Evolutionary conservation across 2,113 vertebrate species (phyloP), one percentile per base, ranked within the genome.

Genomic region (Asarcornis scutulata): DNA sequence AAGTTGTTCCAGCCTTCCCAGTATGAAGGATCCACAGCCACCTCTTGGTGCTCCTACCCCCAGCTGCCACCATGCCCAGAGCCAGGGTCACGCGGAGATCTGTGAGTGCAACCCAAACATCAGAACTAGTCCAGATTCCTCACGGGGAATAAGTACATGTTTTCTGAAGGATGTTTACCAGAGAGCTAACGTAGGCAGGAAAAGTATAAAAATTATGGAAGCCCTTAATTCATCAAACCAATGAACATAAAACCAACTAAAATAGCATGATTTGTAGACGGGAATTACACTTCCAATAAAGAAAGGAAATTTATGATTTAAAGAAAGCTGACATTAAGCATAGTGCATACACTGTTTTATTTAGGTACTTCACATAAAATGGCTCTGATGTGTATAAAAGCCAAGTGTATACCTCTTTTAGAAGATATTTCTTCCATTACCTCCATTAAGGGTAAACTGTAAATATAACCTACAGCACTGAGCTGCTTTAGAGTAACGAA

Each of bases 21-120:
- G 87, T 60, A 63, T 0, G 3, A 87, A 79, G 13, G 40, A 9
- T 89, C 73, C 42, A n/a, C 9, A 44, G 9, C 7, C 0, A 0
- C 34, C 48, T 13, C 27, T 11, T 2, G 0, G 0, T 0, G 0
- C 14, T 71, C 40, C 64, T 38, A 48, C 3, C 31, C 4, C 0
- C 3, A 48, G 15, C 20, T 56, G 20, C 0, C 7, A 13, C 9
- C 1, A 46, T 7, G 42, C 53, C 50, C n/a, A 21, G 4, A 12
- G 13, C 3, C 0, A 31, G 7, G 31, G 11, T 3, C 34, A 13
- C 2, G 29, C 36, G 64, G 84, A 86, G 32, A 62, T 82, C 50
- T 53, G 29, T 68, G 50, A 86, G 26, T 3, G 5, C 7, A 71
- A 94, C 2, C 6, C 32, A 25, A 74, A 83, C 56, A 32, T n/a